These are phyloP conservation scores for Kradibia gibbosae DNA, from an alignment of 1,140 invertebrate species.

Conservation along the genomic window DNA sequence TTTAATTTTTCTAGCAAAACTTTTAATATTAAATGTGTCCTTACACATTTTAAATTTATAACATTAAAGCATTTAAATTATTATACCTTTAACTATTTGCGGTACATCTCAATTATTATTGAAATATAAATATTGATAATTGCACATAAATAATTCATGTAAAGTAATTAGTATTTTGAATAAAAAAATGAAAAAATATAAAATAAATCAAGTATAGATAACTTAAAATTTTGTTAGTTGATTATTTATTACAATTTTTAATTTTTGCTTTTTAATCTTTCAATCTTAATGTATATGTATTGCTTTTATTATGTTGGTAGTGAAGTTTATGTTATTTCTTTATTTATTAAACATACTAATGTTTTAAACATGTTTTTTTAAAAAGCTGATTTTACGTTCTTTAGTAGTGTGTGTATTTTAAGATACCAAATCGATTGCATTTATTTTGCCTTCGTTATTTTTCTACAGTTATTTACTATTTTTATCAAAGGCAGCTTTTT, in stretches of 20 bases:
- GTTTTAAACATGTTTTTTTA: neutral
- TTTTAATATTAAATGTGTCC: too few relatives aligned
- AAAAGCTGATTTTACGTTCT: neutral
- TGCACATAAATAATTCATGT: too few relatives aligned
- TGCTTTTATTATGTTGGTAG: slow-evolving; percentile 15
- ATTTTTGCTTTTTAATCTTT: neutral
- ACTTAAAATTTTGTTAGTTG: neutral
- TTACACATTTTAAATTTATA: too few relatives aligned
- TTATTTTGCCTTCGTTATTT: neutral
- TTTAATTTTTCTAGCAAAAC: too few relatives aligned
- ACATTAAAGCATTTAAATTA: too few relatives aligned
- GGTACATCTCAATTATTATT: too few relatives aligned
- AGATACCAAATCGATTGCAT: neutral
- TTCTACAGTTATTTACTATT: neutral
- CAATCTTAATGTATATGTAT: slow-evolving; percentile 29
- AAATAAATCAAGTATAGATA: neutral
- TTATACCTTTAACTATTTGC: too few relatives aligned
- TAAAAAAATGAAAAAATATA: slow-evolving; percentile 4
- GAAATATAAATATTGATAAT: too few relatives aligned
- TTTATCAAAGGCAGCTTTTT: slow-evolving; percentile 16
- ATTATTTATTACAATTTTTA: neutral
- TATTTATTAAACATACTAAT: neutral
- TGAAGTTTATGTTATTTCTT: neutral
- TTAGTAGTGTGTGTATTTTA: neutral
- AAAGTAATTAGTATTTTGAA: too few relatives aligned